phyloP scores from a whole-genome alignment of 1,140 invertebrate genomes.

The Brachionus paranguensis region DNA sequence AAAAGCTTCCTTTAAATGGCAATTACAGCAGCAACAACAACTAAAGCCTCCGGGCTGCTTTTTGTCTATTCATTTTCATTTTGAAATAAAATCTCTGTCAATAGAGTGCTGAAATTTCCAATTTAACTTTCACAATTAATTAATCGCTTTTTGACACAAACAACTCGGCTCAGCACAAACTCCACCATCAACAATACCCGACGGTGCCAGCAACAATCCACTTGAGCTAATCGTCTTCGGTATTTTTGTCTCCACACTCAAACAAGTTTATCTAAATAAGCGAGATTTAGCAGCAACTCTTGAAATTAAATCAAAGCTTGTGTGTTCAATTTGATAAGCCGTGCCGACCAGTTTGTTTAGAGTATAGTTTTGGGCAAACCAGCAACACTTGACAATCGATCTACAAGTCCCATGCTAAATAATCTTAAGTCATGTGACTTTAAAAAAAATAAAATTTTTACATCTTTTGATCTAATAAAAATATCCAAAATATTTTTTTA shows the following conservation, averaged over 20 bases:
- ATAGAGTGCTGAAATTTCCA: neutral
- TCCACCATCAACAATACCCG: neutral
- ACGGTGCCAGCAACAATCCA: neutral
- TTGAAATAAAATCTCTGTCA: neutral
- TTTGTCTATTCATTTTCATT: slow-evolving; percentile 7
- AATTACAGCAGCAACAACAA: neutral
- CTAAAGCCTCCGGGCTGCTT: neutral
- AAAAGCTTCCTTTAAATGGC: slow-evolving; percentile 8
- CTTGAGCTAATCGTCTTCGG: slow-evolving; percentile 1
- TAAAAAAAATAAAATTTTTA: no score
- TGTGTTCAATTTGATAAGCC: neutral
- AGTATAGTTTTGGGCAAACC: neutral
- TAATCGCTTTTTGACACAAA: no score
- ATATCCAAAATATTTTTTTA: no score
- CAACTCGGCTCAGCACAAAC: neutral
- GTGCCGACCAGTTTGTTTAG: neutral
- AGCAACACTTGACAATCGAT: no score
- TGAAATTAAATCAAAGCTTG: neutral
- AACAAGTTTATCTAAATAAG: neutral
- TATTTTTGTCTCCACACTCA: neutral
- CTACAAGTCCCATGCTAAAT: no score
- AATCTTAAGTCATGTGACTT: no score
- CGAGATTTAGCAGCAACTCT: neutral
- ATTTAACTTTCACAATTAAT: neutral
- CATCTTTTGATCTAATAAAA: no score